Percentiles rank a stretch among this genome's conserved stretches.
phyloP scores from a whole-genome alignment of 2,797 vertebrate species.

The Cephalopachus bancanus region DNA sequence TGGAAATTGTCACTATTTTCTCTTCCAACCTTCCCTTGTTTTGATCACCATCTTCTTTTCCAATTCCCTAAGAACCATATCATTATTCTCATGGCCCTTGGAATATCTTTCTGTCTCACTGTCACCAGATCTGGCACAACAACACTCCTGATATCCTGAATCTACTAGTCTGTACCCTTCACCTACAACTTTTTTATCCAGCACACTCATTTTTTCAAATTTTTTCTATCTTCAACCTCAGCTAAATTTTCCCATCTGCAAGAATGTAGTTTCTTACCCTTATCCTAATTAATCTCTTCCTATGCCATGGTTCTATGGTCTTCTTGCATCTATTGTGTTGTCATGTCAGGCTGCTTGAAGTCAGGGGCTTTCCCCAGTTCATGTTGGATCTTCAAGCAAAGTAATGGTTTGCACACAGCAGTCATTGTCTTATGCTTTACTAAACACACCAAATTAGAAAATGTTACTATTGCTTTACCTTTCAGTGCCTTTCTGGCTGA shows the following conservation, averaged over 20 bases:
- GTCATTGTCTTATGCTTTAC: not conserved
- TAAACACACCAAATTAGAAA: not conserved
- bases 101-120: not conserved
- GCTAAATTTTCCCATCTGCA: not conserved
- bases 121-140: not conserved
- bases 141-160: too few species aligned
- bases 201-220: not conserved
- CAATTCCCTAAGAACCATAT: not conserved
- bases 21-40: not conserved
- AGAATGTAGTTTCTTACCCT: not conserved
- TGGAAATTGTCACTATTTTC: not conserved
- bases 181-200: not conserved
- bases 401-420: not conserved
- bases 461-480: not conserved
- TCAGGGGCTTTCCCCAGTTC: not conserved
- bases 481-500: not conserved
- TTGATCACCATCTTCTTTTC: not conserved
- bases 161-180: not conserved
- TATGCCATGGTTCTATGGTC: fast-evolving
- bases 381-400: not conserved
- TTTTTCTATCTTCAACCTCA: not conserved
- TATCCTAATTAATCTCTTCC: not conserved
- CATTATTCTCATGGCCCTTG: not conserved
- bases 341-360: not conserved
- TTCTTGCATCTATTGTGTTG: not conserved